Evolutionary conservation across 2,888 invertebrate species (phyloP).

Genomic region (Calameuta filiformis): DNA sequence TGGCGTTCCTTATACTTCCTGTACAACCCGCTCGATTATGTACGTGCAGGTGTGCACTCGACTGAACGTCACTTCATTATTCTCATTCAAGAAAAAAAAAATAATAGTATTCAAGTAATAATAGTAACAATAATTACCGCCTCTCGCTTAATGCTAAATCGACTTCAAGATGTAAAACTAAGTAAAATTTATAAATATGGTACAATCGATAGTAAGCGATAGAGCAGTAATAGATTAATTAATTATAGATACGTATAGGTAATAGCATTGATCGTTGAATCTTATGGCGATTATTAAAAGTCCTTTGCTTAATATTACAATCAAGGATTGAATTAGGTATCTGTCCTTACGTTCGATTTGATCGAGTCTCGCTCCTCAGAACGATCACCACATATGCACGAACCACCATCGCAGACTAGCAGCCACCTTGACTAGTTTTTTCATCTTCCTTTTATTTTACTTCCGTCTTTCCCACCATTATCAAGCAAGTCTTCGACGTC

Average conservation of each 20-base stretch:
- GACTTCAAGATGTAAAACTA: constrained; percentile 61
- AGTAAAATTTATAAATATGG: constrained; percentile 62
- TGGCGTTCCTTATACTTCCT: not conserved
- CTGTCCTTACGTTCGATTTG: constrained; percentile 50
- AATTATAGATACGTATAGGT: constrained; percentile 62
- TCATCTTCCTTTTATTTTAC: constrained; percentile 32
- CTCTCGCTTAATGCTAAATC: constrained; percentile 49
- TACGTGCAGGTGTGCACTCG: constrained; percentile 35
- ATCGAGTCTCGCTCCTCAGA: constrained; percentile 50
- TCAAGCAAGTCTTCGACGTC: constrained; percentile 29
- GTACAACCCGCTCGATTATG: not conserved
- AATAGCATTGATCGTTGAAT: constrained; percentile 63
- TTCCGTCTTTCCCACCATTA: constrained; percentile 31
- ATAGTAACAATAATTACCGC: constrained; percentile 31
- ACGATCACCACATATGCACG: constrained; percentile 46
- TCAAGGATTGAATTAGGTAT: constrained; percentile 51
- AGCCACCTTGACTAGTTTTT: constrained; percentile 65
- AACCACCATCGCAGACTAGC: constrained; percentile 63
- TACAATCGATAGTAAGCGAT: constrained; percentile 63
- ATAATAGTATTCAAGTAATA: constrained; percentile 23
- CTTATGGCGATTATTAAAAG: constrained; percentile 55
- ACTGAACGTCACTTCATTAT: constrained; percentile 44
- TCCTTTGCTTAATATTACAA: constrained; percentile 48
- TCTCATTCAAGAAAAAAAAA: constrained; percentile 27
- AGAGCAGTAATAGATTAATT: constrained; percentile 61